phyloP scores from a whole-genome alignment of 2,797 vertebrate genomes.

The Sternotherus odoratus region DNA sequence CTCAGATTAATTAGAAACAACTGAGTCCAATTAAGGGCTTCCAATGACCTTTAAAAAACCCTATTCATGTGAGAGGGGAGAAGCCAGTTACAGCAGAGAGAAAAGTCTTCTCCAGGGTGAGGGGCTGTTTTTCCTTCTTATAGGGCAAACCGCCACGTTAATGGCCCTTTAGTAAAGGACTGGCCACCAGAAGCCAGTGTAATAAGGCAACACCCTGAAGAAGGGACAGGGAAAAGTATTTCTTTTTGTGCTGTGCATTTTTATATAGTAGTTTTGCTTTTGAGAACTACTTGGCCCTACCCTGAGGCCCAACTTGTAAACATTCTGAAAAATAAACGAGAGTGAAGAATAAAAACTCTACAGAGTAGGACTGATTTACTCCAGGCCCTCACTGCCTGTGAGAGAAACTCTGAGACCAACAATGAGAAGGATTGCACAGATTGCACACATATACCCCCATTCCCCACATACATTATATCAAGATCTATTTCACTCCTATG shows the following conservation, averaged over 20 bases:
- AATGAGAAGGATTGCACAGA: not conserved
- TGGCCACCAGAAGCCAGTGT: not conserved
- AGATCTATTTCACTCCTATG: not conserved
- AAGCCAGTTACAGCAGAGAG: not conserved
- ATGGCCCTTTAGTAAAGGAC: not conserved
- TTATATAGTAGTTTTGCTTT: not conserved
- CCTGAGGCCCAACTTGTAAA: not conserved
- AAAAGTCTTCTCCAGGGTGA: not conserved
- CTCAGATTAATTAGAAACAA: not conserved
- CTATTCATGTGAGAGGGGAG: not conserved
- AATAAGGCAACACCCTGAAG: not conserved
- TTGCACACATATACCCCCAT: not conserved
- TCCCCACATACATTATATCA: not conserved
- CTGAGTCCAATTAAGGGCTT: not conserved
- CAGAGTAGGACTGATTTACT: not conserved
- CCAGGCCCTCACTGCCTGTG: not conserved
- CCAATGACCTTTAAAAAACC: not conserved
- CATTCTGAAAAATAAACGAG: not conserved
- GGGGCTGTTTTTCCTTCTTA: not conserved
- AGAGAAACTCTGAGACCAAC: not conserved
- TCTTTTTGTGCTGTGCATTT: not conserved
- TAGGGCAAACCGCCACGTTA: not conserved
- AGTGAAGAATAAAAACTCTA: not conserved
- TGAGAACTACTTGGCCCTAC: not conserved
- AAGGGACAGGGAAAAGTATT: not conserved